phyloP scores from a whole-genome alignment of 2,888 invertebrate species.

The Apodemia duryi region DNA sequence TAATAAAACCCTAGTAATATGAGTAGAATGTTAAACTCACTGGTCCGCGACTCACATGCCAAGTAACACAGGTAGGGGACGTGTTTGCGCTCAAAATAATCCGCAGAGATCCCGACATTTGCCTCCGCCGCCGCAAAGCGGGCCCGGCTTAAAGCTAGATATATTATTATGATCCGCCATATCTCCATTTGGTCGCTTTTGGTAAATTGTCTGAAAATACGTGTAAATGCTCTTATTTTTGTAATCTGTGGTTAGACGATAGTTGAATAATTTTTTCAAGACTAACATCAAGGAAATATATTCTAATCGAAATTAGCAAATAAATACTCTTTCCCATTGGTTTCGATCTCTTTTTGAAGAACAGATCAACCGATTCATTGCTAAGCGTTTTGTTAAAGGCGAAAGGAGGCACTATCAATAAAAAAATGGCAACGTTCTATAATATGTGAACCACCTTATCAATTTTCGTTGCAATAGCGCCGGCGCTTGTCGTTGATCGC shows the following conservation, averaged over 20 bases:
- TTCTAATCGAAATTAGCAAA: too few species aligned
- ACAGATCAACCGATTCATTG: too few species aligned
- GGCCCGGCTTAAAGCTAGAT: slow-evolving; percentile 15
- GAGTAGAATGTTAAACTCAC: slow-evolving; percentile 25
- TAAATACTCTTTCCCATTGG: too few species aligned
- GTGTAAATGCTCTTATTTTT: slow-evolving; percentile 2
- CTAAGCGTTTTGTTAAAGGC: too few species aligned
- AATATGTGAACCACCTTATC: too few species aligned
- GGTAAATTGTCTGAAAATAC: slow-evolving; percentile 6
- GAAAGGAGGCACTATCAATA: too few species aligned
- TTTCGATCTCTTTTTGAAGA: too few species aligned
- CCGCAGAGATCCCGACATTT: slow-evolving; percentile 34
- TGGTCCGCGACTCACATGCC: slow-evolving; percentile 38
- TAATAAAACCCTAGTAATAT: neutral
- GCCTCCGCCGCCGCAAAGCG: slow-evolving; percentile 7
- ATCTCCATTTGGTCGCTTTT: neutral
- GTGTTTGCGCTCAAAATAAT: slow-evolving; percentile 44
- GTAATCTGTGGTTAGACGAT: neutral
- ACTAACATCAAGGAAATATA: too few species aligned
- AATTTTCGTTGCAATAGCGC: too few species aligned
- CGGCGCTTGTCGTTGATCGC: too few species aligned
- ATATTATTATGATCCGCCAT: neutral
- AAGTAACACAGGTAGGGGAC: slow-evolving; percentile 44
- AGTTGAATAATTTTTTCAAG: neutral
- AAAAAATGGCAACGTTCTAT: too few species aligned